phyloP scores from a whole-genome alignment of 2,797 vertebrate genomes.

The Tachyglossus aculeatus region DNA sequence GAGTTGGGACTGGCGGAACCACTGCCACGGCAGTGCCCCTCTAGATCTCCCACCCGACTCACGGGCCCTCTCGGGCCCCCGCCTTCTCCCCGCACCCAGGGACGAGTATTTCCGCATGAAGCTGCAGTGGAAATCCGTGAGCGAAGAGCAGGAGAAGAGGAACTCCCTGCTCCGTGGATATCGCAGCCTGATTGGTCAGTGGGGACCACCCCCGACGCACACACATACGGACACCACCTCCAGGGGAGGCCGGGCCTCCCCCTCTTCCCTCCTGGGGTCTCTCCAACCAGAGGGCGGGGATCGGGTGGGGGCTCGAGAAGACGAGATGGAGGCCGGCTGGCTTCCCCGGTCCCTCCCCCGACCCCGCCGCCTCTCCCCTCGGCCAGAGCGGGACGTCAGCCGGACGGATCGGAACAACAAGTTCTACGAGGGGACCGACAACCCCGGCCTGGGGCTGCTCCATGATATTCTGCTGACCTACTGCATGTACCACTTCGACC shows the following conservation, averaged over 20 bases:
- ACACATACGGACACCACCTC: not conserved
- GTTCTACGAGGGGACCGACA: slow-evolving; percentile 89
- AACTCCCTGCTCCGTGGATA: slow-evolving; percentile 89
- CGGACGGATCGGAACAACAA: slow-evolving; percentile 88
- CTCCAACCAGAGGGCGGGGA: rapidly evolving
- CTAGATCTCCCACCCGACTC: too few species aligned
- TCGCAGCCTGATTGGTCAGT: slow-evolving; percentile 88
- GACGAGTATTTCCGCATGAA: slow-evolving; percentile 94
- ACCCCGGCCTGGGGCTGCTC: slow-evolving; percentile 85
- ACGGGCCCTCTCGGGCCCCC: not conserved
- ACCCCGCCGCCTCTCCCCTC: not conserved
- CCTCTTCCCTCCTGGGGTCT: too few species aligned
- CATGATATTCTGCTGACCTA: slow-evolving; percentile 91
- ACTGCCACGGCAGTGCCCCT: too few species aligned
- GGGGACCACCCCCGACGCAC: not conserved
- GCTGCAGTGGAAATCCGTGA: slow-evolving; percentile 93
- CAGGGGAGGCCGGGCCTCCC: too few species aligned
- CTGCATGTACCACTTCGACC: slow-evolving; percentile 95
- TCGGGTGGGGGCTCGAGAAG: too few species aligned
- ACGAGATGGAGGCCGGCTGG: not conserved
- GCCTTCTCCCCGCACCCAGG: slow-evolving; percentile 55
- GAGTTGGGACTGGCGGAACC: too few species aligned
- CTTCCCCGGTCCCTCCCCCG: not conserved
- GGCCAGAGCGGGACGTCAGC: slow-evolving; percentile 88
- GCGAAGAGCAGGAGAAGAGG: slow-evolving; percentile 89